Percentiles rank a stretch among this genome's conserved stretches.
Evolutionary conservation across 2,797 vertebrate genomes (phyloP).

Genomic region (Xiphophorus birchmanni): DNA sequence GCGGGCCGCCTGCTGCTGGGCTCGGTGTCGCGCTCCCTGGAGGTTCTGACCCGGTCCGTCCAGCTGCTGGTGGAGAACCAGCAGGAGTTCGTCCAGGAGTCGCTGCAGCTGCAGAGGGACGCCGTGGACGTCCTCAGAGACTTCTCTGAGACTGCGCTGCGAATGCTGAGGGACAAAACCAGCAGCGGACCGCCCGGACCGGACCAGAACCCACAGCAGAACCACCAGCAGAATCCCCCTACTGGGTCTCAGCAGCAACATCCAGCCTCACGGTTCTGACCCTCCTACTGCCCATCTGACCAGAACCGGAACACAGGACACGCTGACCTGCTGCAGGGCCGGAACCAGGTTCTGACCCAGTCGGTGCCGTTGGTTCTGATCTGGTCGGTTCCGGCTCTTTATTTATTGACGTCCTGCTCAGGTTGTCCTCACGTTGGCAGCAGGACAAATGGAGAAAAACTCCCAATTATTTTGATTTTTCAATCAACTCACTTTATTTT

Average conservation of each 20-base stretch:
- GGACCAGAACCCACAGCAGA: background rate
- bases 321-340: too few relatives aligned
- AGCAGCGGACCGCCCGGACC: conserved; percentile 33
- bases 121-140: conserved; percentile 78
- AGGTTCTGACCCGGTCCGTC: conserved; percentile 77
- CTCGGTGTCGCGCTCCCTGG: conserved; percentile 79
- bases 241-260: background rate
- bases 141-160: conserved; percentile 78
- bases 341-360: too few relatives aligned
- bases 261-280: background rate
- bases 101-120: conserved; percentile 80
- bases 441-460: too few relatives aligned
- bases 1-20: conserved; percentile 74
- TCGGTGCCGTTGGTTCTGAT: background rate
- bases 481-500: too few relatives aligned
- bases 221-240: background rate
- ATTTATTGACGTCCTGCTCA: background rate
- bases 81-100: conserved; percentile 81
- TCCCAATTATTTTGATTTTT: too few relatives aligned
- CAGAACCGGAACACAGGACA: too few relatives aligned
- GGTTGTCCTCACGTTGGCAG: too few relatives aligned
- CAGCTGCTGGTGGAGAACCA: conserved; percentile 82
- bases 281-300: too few relatives aligned
- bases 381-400: background rate
- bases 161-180: conserved; percentile 78